phyloP scores from a whole-genome alignment of 2,888 invertebrate species.

The Acrobasis repandana region DNA sequence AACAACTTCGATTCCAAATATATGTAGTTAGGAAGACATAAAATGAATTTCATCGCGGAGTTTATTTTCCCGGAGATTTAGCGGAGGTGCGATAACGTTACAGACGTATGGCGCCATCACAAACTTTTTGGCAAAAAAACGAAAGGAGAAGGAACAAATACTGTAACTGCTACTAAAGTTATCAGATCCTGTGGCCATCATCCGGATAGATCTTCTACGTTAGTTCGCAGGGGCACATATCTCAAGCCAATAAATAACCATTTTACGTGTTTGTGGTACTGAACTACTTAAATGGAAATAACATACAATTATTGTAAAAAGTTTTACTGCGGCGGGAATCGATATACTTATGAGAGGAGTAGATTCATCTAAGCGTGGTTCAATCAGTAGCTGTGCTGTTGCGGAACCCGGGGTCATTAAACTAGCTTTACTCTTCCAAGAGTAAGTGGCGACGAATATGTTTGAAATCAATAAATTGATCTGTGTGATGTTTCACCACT shows the following conservation, averaged over 20 bases:
- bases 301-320: too few species aligned
- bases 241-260: background rate
- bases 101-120: slow-evolving; percentile 21
- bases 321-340: too few species aligned
- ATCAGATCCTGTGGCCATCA: background rate
- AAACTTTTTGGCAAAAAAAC: background rate
- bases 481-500: too few species aligned
- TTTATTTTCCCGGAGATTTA: slow-evolving; percentile 39
- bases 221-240: background rate
- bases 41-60: slow-evolving; percentile 50
- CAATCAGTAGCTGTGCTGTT: too few species aligned
- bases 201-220: background rate
- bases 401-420: too few species aligned
- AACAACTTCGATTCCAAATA: slow-evolving; percentile 57
- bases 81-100: slow-evolving; percentile 29
- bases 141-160: background rate
- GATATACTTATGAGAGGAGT: too few species aligned
- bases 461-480: too few species aligned
- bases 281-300: too few species aligned
- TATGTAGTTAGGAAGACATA: slow-evolving; percentile 56
- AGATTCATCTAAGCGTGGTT: too few species aligned
- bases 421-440: too few species aligned
- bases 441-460: too few species aligned
- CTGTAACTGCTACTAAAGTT: background rate
- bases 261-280: too few species aligned